A percentile compares a stretch with the other conserved stretches of the same genome.
Conservation (phyloP, 2,888 invertebrate species). For the Machimus rusticus region DNA sequence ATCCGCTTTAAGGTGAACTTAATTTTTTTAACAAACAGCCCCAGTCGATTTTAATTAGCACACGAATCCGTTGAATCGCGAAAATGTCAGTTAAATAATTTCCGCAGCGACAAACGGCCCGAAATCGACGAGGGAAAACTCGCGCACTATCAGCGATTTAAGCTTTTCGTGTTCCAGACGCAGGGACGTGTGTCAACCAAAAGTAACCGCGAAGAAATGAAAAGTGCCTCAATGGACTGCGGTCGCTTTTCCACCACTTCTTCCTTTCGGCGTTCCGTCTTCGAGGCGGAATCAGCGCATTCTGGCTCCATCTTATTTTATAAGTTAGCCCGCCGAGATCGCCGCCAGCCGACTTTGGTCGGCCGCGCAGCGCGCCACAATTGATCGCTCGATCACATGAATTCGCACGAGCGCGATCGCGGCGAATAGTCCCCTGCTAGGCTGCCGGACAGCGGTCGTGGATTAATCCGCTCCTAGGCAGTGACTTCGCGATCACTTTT, state of each 20-base stretch:
- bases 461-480: neutral
- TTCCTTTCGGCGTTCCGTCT: neutral
- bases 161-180: conserved; percentile 43
- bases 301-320: neutral
- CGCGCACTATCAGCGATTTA: conserved; percentile 23
- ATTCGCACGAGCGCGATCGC: neutral
- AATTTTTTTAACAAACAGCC: neutral
- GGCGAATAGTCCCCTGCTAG: neutral
- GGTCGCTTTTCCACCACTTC: conserved; percentile 37
- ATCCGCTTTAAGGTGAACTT: neutral
- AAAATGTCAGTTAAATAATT: neutral
- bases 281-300: neutral
- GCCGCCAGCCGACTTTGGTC: neutral
- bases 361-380: neutral
- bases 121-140: conserved; percentile 1
- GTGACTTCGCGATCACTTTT: neutral
- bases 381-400: neutral
- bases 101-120: neutral
- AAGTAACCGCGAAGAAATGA: conserved; percentile 63
- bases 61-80: neutral
- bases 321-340: neutral
- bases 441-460: neutral
- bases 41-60: neutral
- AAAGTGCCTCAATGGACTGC: conserved; percentile 63
- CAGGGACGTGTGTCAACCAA: conserved; percentile 45